Evolutionary conservation across 2,113 vertebrate species (phyloP).

Genomic region (Onychostruthus taczanowskii): DNA sequence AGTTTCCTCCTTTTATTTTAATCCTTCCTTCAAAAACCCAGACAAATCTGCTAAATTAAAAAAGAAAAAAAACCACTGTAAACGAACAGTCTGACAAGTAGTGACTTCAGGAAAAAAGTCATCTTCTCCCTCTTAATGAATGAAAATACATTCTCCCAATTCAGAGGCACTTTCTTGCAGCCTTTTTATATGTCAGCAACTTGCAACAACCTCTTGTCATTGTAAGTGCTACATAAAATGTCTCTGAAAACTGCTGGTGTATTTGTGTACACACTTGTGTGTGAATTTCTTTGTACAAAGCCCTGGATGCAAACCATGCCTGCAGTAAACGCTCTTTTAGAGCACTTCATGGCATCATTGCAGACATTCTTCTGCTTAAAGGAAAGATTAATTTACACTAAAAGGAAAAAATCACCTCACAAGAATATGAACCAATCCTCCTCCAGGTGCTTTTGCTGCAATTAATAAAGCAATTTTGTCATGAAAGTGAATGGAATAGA

Average conservation of each 20-base stretch:
- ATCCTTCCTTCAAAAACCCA: background rate
- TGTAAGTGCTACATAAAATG: background rate
- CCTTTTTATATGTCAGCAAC: background rate
- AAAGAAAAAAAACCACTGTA: background rate
- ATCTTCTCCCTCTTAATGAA: background rate
- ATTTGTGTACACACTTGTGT: background rate
- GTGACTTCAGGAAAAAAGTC: background rate
- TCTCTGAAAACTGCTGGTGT: background rate
- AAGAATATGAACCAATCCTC: background rate
- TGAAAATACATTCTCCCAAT: background rate
- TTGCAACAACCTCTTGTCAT: background rate
- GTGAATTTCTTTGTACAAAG: background rate
- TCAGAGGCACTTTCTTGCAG: background rate
- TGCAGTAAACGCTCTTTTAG: background rate
- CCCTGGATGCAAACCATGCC: background rate
- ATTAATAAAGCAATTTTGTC: background rate
- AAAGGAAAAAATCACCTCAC: background rate
- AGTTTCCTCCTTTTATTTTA: conserved; percentile 20
- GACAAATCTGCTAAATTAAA: conserved; percentile 17
- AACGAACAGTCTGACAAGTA: background rate
- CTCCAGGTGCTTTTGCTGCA: background rate
- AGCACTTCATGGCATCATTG: background rate
- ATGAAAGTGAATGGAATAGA: background rate
- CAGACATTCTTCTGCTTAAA: background rate
- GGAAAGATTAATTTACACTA: background rate